These are phyloP conservation scores for Sebastes glaucus DNA, from an alignment of 2,797 vertebrate species.

Conservation along the genomic window DNA sequence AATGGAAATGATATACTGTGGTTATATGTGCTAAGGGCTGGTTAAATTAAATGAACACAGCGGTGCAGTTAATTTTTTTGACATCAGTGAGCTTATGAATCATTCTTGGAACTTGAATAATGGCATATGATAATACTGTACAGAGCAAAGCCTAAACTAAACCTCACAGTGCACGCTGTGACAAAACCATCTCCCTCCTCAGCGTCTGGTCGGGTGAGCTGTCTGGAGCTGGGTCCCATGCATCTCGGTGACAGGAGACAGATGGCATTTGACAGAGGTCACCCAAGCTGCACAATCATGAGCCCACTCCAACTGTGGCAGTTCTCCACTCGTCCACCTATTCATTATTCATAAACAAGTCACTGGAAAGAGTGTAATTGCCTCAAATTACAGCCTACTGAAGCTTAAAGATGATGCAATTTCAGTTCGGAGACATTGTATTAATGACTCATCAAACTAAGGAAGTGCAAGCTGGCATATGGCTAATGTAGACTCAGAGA, in stretches of 20 bases:
- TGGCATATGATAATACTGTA: background rate
- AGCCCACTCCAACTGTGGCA: slow-evolving; percentile 46
- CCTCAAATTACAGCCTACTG: slow-evolving; percentile 53
- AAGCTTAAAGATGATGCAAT: slow-evolving; percentile 58
- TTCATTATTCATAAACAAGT: slow-evolving; percentile 69
- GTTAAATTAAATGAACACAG: background rate
- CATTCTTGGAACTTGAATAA: background rate
- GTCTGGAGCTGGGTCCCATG: slow-evolving; percentile 28
- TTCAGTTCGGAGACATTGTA: slow-evolving; percentile 43
- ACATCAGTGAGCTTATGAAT: background rate
- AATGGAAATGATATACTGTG: background rate
- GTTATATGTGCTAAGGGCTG: background rate
- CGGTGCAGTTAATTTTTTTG: background rate
- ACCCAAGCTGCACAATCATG: slow-evolving; percentile 59
- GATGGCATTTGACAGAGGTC: slow-evolving; percentile 71
- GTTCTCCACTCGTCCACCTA: slow-evolving; percentile 47
- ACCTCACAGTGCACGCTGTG: background rate
- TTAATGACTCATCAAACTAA: slow-evolving; percentile 61
- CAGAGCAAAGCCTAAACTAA: background rate
- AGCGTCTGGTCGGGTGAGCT: slow-evolving; percentile 12
- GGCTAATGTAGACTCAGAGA: slow-evolving; percentile 55
- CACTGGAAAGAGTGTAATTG: slow-evolving; percentile 58
- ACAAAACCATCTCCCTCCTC: slow-evolving; percentile 9
- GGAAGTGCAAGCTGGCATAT: slow-evolving; percentile 47
- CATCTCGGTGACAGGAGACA: slow-evolving; percentile 65